Conservation (phyloP, 2,888 invertebrate genomes). For the Morinoia aosen region DNA sequence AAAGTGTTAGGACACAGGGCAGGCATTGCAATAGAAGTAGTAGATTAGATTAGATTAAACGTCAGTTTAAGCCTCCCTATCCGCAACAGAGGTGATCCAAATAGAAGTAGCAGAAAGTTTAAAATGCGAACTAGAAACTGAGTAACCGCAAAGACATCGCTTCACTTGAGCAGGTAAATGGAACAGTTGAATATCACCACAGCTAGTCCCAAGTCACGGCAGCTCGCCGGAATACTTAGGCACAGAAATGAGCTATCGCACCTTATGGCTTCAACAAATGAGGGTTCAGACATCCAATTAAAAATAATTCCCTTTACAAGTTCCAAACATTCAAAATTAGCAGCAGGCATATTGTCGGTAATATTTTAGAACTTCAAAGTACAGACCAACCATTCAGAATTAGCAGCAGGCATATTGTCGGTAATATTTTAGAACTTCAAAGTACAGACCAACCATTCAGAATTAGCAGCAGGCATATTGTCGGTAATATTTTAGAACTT, state of each 20-base stretch:
- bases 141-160: conserved; percentile 24
- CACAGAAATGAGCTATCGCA: background rate
- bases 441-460: background rate
- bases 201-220: background rate
- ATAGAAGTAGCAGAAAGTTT: background rate
- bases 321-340: background rate
- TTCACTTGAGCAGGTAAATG: conserved; percentile 7
- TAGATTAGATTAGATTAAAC: too few species aligned
- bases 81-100: too few species aligned
- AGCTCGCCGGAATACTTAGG: background rate
- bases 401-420: background rate
- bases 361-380: background rate
- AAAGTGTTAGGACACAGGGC: background rate
- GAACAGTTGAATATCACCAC: background rate
- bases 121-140: background rate
- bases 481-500: background rate
- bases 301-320: background rate
- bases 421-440: background rate
- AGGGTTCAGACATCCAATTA: background rate
- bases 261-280: background rate
- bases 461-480: background rate
- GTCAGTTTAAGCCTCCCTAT: too few species aligned
- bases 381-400: background rate
- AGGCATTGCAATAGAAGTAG: background rate
- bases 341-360: background rate